Base-by-base conservation (phyloP, 2,113 vertebrate genomes). In the Nerophis lumbriciformis region DNA sequence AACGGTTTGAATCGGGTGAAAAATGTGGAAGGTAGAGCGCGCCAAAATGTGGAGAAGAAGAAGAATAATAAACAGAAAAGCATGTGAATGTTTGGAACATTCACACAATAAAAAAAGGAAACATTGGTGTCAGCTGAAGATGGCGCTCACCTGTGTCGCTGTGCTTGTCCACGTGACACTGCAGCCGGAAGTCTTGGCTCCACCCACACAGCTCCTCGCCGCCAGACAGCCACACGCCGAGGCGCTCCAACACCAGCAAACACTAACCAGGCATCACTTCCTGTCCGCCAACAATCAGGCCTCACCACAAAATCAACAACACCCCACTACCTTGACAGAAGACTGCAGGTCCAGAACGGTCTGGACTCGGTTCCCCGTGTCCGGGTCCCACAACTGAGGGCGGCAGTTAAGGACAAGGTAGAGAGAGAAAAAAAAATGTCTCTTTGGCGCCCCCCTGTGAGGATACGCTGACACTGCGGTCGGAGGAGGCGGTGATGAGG, bases 401-500 rank as follows among this genome's bases (percentile, higher is more conserved):
- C 4, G 50, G 57, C 51, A 14, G 66, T 92, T 88, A 85, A 93
- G 90, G 69, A 73, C 5, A 6, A 48, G 9, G 10, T 63, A 59
- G n/a, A 5, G 11, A 2, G 65, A 13, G 15, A 49, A 19, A 37
- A 12, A 8, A 37, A 16, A 12, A 13, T 8, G 42, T 1, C 15
- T 6, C n/a, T 44, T 19, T 42, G 38, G 5, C 37, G 0, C 35
- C 53, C 35, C 35, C 53, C 1, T 16, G 3, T 4, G 53, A 94
- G 93, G 95, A 98, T 99, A 98, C 92, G 76, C 94, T 93, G 80
- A 98, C 91, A 5, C 93, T 93, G 70, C 89, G 93, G 80, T 98
- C 97, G 48, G 95, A 94, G 44, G 94, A 96, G 50, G 97, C 94
- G 3, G 95, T 93, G 83, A 98, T 88, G 74, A 99, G 90, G 14